A percentile compares a stretch with the other conserved stretches of the same genome.
These are phyloP conservation scores for Petrophora chlorosata DNA, from an alignment of 2,888 invertebrate species.

Conservation along the genomic window DNA sequence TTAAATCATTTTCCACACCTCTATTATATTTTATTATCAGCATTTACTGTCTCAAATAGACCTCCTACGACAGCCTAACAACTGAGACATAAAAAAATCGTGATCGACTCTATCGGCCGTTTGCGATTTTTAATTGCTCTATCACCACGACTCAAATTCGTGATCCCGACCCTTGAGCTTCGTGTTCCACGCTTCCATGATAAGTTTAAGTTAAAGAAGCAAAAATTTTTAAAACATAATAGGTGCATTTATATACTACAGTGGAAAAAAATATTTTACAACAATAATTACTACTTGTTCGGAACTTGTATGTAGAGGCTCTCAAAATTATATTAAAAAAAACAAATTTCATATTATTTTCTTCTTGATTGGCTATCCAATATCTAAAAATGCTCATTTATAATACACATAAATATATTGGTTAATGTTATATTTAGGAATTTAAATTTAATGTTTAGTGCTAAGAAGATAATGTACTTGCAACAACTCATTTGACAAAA, in stretches of 20 bases:
- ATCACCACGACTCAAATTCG: slow-evolving; percentile 66
- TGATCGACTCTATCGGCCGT: slow-evolving; percentile 50
- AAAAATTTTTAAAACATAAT: not conserved
- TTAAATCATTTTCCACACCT: no score
- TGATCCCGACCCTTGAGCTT: slow-evolving; percentile 51
- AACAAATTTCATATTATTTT: no score
- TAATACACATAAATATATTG: not conserved
- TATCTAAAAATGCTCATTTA: not conserved
- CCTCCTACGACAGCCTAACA: not conserved
- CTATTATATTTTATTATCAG: no score
- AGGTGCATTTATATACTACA: not conserved
- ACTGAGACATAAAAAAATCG: slow-evolving; percentile 43
- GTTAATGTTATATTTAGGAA: not conserved
- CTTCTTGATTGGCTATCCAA: no score
- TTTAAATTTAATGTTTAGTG: no score
- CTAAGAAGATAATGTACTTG: no score
- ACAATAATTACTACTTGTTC: no score
- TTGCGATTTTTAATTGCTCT: slow-evolving; percentile 41
- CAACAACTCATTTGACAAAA: no score
- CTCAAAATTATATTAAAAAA: no score
- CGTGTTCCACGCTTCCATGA: slow-evolving; percentile 61
- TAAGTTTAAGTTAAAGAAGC: slow-evolving; percentile 5
- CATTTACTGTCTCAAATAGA: no score
- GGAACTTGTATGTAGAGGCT: no score
- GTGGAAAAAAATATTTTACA: not conserved